Percentiles rank a stretch among this genome's conserved stretches.
These are phyloP conservation scores for Parnassius apollo DNA, from an alignment of 2,888 invertebrate species.

Conservation along the genomic window DNA sequence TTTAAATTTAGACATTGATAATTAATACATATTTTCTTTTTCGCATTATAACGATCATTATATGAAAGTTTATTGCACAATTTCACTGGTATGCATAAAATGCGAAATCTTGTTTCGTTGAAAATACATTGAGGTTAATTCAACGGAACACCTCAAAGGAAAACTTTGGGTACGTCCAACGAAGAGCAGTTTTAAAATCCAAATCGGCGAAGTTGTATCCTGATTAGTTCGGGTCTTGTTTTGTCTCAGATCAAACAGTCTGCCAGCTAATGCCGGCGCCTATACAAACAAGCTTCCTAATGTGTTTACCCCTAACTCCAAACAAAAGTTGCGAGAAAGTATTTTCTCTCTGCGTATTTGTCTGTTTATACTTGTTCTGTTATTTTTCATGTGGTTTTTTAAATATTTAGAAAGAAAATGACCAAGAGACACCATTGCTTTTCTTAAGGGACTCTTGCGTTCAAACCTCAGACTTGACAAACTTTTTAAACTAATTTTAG, in stretches of 20 bases:
- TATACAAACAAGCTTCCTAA: constrained; percentile 74
- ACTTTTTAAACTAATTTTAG: too few species aligned
- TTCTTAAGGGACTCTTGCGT: too few species aligned
- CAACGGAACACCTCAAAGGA: constrained; percentile 29
- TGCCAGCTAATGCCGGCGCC: constrained; percentile 60
- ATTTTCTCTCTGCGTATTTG: constrained; percentile 41
- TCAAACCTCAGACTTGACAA: too few species aligned
- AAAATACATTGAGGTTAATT: constrained; percentile 27
- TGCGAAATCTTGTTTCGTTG: constrained; percentile 19
- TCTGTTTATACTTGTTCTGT: constrained; percentile 46
- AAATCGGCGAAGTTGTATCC: constrained; percentile 55
- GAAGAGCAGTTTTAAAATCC: constrained; percentile 52
- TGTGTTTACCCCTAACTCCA: constrained; percentile 75
- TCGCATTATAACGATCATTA: constrained; percentile 12
- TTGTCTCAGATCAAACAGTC: constrained; percentile 69
- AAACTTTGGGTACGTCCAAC: constrained; percentile 33
- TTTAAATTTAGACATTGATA: too few species aligned
- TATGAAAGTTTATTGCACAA: constrained; percentile 19
- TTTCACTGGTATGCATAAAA: constrained; percentile 19
- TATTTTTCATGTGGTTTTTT: constrained; percentile 42
- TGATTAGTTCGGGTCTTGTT: constrained; percentile 56
- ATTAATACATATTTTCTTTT: too few species aligned
- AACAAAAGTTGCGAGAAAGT: constrained; percentile 66
- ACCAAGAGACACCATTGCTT: too few species aligned
- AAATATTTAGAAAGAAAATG: constrained; percentile 3